Evolutionary conservation across 2,797 vertebrate species (phyloP).

Genomic region (Scolopax bukidnonensis): DNA sequence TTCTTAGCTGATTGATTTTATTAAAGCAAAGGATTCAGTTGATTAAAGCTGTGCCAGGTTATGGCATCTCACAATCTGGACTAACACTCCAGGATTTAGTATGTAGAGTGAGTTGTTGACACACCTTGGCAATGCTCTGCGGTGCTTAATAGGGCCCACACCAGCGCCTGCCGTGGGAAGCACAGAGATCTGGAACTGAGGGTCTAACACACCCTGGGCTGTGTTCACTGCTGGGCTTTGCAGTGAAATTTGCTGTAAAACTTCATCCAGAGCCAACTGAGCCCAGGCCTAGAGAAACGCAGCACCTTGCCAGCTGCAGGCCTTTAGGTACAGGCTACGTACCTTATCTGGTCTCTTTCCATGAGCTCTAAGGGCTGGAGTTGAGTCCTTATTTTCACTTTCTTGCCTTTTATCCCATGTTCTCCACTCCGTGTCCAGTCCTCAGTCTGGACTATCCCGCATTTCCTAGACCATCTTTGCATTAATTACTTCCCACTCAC

Average conservation of each 20-base stretch:
- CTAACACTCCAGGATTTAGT: background rate
- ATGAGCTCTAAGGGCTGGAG: background rate
- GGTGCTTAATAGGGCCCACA: rapidly evolving
- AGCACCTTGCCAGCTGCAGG: background rate
- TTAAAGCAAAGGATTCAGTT: background rate
- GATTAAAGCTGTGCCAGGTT: background rate
- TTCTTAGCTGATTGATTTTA: background rate
- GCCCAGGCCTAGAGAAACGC: background rate
- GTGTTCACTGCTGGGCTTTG: background rate
- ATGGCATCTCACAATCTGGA: background rate
- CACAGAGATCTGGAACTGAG: background rate
- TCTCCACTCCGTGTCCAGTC: background rate
- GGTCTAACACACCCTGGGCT: background rate
- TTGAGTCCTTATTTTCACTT: background rate
- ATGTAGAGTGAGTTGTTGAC: background rate
- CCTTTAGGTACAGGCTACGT: background rate
- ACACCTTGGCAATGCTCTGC: rapidly evolving
- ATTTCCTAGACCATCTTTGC: background rate
- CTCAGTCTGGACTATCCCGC: background rate
- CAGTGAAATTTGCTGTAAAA: background rate
- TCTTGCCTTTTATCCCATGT: background rate
- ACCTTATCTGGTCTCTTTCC: background rate
- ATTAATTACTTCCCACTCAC: background rate
- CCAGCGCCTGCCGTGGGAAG: rapidly evolving
- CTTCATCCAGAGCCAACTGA: background rate